Evolutionary conservation across 1,140 invertebrate species (phyloP), one percentile per base, ranked within the genome.

Genomic region (Scaptomyza hsui): DNA sequence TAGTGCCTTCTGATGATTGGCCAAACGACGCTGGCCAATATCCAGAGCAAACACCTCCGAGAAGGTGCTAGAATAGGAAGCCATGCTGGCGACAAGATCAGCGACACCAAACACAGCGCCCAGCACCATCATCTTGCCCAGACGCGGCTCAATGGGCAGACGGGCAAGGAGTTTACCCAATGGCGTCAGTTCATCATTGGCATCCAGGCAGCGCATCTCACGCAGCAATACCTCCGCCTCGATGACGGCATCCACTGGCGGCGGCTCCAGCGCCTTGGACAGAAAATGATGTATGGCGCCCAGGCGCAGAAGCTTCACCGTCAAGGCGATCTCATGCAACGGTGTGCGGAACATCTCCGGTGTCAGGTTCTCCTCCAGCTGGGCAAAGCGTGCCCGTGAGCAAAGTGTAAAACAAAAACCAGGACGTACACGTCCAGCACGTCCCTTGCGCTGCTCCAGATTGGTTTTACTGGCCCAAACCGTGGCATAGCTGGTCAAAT

Each of bases 281-380:
- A 99, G 92, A 91, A 99, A 99, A 88, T 98, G 96, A 3, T 96
- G 95, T 89, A 99, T 98, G 21, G 94, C 94, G 53, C 98, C 98
- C 3, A 99, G 92, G 51, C 96, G 94, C n/a, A 99, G 92, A 2
- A 99, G 92, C 49, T 92, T 92, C 89, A 96, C 96, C 63, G 95
- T 95, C 12, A 98, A 92, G 0, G 96, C 95, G 39, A 98, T 92
- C 89, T 99, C 98, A 89, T 99, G 98, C 3, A 99, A 92, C 0
- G 98, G 98, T 2, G 97, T 99, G 51, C 98, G 93, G 92, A 99
- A 98, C 94, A 99, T 99, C 93, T 99, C 98, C 0, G 98, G 97
- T 0, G 97, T 98, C 88, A 97, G 95, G 78, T 98, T 96, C 76
- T 98, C 96, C 7, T 99, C 97, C 47, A 99, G 92, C 55, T 94